Evolutionary conservation across 1,140 invertebrate genomes (phyloP).

Genomic region (Monomorium pharaonis): DNA sequence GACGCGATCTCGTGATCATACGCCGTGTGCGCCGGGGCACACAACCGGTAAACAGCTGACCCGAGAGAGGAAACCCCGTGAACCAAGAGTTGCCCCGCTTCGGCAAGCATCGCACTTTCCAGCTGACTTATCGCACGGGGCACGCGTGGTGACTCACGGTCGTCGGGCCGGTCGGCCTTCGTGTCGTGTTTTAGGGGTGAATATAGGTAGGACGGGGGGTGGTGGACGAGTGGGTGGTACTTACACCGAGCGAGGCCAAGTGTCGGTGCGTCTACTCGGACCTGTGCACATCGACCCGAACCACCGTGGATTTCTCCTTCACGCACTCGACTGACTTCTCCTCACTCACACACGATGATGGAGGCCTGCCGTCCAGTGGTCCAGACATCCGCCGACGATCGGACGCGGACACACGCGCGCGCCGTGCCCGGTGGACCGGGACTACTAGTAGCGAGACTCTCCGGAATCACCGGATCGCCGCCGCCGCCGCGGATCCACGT

Average conservation of each 20-base stretch:
- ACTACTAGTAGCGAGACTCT: background rate
- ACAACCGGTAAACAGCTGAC: slow-evolving; percentile 49
- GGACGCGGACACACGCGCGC: slow-evolving; percentile 49
- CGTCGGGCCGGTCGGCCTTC: background rate
- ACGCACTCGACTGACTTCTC: slow-evolving; percentile 22
- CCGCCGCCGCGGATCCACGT: slow-evolving; percentile 68
- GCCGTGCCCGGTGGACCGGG: slow-evolving; percentile 6
- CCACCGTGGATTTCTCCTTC: slow-evolving; percentile 46
- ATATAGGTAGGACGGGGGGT: too few species aligned
- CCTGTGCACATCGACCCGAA: slow-evolving; percentile 71
- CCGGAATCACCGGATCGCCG: slow-evolving; percentile 55
- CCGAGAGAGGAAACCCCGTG: slow-evolving; percentile 48
- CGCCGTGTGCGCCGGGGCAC: background rate
- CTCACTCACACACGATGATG: too few species aligned
- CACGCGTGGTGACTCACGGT: slow-evolving; percentile 64
- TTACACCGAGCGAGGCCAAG: slow-evolving; percentile 69
- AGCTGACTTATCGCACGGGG: slow-evolving; percentile 65
- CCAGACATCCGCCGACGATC: slow-evolving; percentile 45
- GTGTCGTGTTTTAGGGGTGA: slow-evolving; percentile 19
- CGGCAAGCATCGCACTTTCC: slow-evolving; percentile 37
- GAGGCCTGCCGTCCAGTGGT: slow-evolving; percentile 2
- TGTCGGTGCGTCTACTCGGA: slow-evolving; percentile 61
- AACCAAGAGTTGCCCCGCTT: slow-evolving; percentile 23
- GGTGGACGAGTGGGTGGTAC: slow-evolving; percentile 48
- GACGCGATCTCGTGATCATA: slow-evolving; percentile 21